Percentiles rank a stretch among this genome's conserved stretches.
Conservation (phyloP, 1,140 invertebrate species). For the Micrasema minimum region DNA sequence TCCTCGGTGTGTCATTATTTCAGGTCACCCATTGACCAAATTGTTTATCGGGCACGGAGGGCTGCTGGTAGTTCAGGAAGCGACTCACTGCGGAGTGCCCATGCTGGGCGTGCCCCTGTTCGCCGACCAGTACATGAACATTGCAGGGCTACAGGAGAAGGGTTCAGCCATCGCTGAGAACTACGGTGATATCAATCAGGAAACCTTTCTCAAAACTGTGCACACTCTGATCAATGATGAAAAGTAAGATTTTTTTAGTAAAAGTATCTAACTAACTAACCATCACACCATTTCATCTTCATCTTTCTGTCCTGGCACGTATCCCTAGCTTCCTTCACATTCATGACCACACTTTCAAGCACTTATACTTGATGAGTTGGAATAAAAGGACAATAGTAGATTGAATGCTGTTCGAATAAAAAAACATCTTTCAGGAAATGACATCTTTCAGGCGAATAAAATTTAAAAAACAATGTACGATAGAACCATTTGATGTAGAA, state of each 20-base stretch:
- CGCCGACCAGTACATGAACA: constrained; percentile 64
- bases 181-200: constrained; percentile 56
- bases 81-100: constrained; percentile 70
- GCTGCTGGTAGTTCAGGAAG: constrained; percentile 69
- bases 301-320: too few relatives aligned
- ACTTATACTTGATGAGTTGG: too few relatives aligned
- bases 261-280: too few relatives aligned
- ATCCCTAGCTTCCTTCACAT: too few relatives aligned
- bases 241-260: constrained; percentile 53
- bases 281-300: too few relatives aligned
- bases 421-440: too few relatives aligned
- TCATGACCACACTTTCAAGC: too few relatives aligned
- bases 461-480: too few relatives aligned
- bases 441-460: too few relatives aligned
- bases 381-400: too few relatives aligned
- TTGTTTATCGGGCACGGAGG: constrained; percentile 72
- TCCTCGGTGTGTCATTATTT: background rate
- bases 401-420: too few relatives aligned
- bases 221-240: constrained; percentile 56
- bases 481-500: too few relatives aligned
- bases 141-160: constrained; percentile 56
- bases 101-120: constrained; percentile 71
- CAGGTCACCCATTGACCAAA: constrained; percentile 62
- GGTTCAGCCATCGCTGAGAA: constrained; percentile 57
- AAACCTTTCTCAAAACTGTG: constrained; percentile 55